A percentile compares a stretch with the other conserved stretches of the same genome.
Conservation (phyloP, 2,113 vertebrate species). For the Saimiri boliviensis region DNA sequence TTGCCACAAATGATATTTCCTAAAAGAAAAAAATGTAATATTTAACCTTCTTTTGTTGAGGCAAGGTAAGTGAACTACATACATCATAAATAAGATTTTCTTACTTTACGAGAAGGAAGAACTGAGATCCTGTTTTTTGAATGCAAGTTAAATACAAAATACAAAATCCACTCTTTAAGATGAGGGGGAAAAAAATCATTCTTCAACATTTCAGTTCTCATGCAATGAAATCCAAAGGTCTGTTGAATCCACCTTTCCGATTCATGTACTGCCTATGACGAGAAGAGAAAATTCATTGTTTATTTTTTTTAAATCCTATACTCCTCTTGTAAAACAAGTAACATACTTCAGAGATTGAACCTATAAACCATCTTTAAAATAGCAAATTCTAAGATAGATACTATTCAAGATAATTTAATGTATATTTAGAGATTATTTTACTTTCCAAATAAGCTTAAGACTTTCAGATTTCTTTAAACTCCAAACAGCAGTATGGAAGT, state of each 20-base stretch:
- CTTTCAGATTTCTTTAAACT: conserved; percentile 39
- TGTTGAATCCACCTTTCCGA: conserved; percentile 99
- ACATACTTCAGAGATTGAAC: conserved; percentile 14
- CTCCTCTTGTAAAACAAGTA: neutral
- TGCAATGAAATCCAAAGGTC: conserved; percentile 98
- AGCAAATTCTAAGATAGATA: neutral
- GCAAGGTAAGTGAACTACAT: neutral
- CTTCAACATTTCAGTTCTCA: conserved; percentile 79
- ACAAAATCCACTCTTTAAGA: conserved; percentile 57
- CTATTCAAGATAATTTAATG: conserved; percentile 25
- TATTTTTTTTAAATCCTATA: neutral
- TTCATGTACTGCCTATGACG: conserved; percentile 97
- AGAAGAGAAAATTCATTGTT: conserved; percentile 37
- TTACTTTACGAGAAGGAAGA: conserved; percentile 58
- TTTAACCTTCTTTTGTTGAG: conserved; percentile 39
- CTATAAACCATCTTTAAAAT: conserved; percentile 27
- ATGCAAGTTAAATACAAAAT: conserved; percentile 45
- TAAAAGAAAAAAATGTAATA: conserved; percentile 58
- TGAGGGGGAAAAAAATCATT: neutral
- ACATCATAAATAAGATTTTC: conserved; percentile 63
- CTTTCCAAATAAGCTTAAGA: neutral
- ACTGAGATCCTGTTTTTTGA: neutral
- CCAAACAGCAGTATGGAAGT: neutral
- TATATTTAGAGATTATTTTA: neutral
- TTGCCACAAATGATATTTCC: conserved; percentile 46